Evolutionary conservation across 53 echinoderm and acorn worm species (phyloP).

Genomic region (Pentamera pediparva): DNA sequence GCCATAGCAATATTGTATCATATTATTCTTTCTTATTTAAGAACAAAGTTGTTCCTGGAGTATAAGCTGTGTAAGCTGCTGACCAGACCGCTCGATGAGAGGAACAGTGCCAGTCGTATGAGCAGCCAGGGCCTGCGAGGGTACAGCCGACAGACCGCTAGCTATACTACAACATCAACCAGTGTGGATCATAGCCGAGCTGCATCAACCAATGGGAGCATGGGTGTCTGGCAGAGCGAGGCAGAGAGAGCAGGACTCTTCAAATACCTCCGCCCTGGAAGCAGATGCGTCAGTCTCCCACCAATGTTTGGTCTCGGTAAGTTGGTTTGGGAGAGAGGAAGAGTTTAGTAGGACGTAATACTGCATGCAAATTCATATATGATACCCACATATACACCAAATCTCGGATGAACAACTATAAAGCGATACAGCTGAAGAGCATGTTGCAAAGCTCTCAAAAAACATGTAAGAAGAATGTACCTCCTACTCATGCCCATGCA

Average conservation of each 20-base stretch:
- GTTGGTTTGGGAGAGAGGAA: conserved; percentile 16
- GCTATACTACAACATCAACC: conserved; percentile 74
- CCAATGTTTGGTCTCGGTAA: conserved; percentile 84
- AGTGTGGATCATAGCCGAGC: conserved; percentile 74
- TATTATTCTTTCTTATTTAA: too few relatives aligned
- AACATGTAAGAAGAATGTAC: too few relatives aligned
- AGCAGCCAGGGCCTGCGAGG: conserved; percentile 72
- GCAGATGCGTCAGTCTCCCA: conserved; percentile 83
- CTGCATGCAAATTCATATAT: too few relatives aligned
- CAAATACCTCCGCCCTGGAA: conserved; percentile 83
- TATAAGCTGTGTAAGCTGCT: conserved; percentile 96
- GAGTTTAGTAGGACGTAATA: too few relatives aligned
- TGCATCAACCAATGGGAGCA: conserved; percentile 68
- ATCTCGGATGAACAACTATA: too few relatives aligned
- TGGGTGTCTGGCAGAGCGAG: conserved; percentile 78
- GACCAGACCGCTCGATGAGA: conserved; percentile 73
- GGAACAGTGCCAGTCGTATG: conserved; percentile 63
- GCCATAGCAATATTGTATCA: too few relatives aligned
- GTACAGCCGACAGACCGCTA: conserved; percentile 86
- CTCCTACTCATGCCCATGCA: too few relatives aligned
- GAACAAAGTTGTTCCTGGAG: conserved; percentile 90
- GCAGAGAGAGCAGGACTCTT: conserved; percentile 65
- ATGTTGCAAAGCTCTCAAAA: too few relatives aligned
- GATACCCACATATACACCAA: too few relatives aligned
- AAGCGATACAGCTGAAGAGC: too few relatives aligned